A percentile compares a stretch with the other conserved stretches of the same genome.
These are phyloP conservation scores for Drosophila rellima DNA, from an alignment of 2,888 invertebrate genomes.

Conservation along the genomic window DNA sequence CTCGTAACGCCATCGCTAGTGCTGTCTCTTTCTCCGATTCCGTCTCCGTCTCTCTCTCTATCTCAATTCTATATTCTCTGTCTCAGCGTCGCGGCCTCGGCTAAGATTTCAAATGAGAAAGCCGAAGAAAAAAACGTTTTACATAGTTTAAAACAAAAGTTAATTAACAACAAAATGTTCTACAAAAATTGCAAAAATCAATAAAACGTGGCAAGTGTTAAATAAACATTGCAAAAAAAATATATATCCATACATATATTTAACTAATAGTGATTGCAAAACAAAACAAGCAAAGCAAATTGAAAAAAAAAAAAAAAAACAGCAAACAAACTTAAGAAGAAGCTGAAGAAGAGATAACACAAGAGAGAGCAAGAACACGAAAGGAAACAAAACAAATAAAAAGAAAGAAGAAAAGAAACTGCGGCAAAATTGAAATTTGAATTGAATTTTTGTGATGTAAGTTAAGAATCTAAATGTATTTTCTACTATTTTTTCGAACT, in stretches of 20 bases:
- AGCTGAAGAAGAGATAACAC: conserved; percentile 13
- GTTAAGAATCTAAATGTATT: conserved; percentile 38
- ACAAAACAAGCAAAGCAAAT: conserved; percentile 30
- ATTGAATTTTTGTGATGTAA: conserved; percentile 79
- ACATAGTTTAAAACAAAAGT: conserved; percentile 51
- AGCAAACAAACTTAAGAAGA: conserved; percentile 17
- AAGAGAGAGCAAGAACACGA: conserved; percentile 34
- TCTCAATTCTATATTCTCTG: conserved; percentile 6
- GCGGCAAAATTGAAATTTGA: conserved; percentile 70
- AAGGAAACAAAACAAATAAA: conserved; percentile 8
- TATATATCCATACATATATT: background rate
- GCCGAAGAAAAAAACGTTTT: conserved; percentile 73
- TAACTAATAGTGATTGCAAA: conserved; percentile 41
- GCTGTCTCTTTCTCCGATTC: conserved; percentile 1
- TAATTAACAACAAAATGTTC: conserved; percentile 35
- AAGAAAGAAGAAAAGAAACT: conserved; percentile 57
- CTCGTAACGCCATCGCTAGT: conserved; percentile 6
- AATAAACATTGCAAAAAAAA: conserved; percentile 43
- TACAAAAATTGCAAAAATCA: conserved; percentile 16
- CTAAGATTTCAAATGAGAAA: conserved; percentile 73
- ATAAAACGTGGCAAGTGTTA: conserved; percentile 47
- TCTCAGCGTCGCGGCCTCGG: conserved; percentile 15
- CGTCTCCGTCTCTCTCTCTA: conserved; percentile 14
- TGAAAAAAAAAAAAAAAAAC: conserved; percentile 17
- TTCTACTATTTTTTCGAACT: background rate